Base-by-base conservation (phyloP, 2,113 vertebrate genomes). In the Anarhynchus alexandrinus region DNA sequence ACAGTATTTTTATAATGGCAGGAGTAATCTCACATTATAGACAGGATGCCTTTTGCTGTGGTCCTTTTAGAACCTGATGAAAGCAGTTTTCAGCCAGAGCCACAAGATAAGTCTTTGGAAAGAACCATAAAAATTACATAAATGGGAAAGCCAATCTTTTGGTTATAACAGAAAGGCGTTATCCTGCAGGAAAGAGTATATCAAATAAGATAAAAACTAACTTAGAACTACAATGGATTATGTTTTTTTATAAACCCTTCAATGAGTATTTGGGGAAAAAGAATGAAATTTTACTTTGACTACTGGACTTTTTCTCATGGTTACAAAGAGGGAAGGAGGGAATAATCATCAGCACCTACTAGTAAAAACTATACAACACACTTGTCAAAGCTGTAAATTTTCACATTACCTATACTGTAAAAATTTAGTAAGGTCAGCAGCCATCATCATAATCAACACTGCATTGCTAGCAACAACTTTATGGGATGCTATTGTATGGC, bases 161-260 rank as follows among this genome's bases (percentile, higher is more conserved):
- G 62, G 55, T 90, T 94, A 54, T 61, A 91, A 82, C 34, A 88
- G 94, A 95, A 95, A 96, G 66, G 67, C 42, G 8, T 51, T 80
- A 78, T 71, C 72, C 70, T 93, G 90, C 73, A 93, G 82, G 78
- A 89, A 97, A 94, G 79, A 74, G 25, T 86, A 34, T 86, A 91
- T 96, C 76, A 94, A 93, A 81, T 65, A 93, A 76, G 69, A 86
- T 70, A 87, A 95, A 90, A 97, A 97, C 84, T 66, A 77, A 84
- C 95, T 95, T 79, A 64, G 62, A 95, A 73, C 65, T 32, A 84
- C 54, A 86, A 36, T 32, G 29, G 36, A 81, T 88, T 95, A 77
- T 42, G 12, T 89, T 96, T 86, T 85, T 95, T 87, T 83, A 69
- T 57, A 95, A 97, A 89, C n/a, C 54, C 70, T 79, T 86, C 73